phyloP scores from a whole-genome alignment of 2,113 vertebrate species.

The Perca schrenkii region DNA sequence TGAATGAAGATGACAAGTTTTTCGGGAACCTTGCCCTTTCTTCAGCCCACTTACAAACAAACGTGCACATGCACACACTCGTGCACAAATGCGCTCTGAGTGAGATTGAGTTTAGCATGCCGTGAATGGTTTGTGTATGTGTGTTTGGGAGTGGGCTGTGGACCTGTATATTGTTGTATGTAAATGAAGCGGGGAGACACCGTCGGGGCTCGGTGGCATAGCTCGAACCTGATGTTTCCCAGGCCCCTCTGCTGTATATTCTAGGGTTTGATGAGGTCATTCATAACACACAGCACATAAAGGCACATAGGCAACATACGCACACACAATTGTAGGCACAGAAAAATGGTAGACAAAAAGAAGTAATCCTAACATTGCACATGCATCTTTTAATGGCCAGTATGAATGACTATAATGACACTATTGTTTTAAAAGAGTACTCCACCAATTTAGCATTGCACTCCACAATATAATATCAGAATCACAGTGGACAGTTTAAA shows the following conservation, averaged over 20 bases:
- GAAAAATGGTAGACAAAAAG: constrained; percentile 1
- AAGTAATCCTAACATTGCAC: constrained; percentile 5
- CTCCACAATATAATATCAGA: neutral
- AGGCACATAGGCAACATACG: constrained; percentile 14
- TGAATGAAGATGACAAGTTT: constrained; percentile 47
- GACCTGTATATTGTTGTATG: constrained; percentile 81
- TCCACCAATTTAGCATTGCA: neutral
- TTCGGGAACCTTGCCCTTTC: constrained; percentile 30
- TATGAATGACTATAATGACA: neutral
- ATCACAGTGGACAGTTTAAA: neutral
- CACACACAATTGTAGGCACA: constrained; percentile 1
- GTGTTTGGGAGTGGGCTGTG: constrained; percentile 65
- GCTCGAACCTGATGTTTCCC: constrained; percentile 69
- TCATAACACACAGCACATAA: constrained; percentile 41
- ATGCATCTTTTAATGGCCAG: neutral
- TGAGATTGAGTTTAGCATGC: constrained; percentile 72
- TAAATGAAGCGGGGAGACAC: constrained; percentile 72
- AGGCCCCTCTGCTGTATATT: constrained; percentile 60
- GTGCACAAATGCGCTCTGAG: constrained; percentile 35
- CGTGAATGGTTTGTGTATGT: constrained; percentile 71
- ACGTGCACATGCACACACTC: neutral
- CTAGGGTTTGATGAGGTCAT: constrained; percentile 71
- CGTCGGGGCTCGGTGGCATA: constrained; percentile 32
- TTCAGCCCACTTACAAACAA: constrained; percentile 27
- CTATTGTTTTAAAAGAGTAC: neutral